Conservation (phyloP, 2,113 vertebrate species). For the Myiagra hebetior region DNA sequence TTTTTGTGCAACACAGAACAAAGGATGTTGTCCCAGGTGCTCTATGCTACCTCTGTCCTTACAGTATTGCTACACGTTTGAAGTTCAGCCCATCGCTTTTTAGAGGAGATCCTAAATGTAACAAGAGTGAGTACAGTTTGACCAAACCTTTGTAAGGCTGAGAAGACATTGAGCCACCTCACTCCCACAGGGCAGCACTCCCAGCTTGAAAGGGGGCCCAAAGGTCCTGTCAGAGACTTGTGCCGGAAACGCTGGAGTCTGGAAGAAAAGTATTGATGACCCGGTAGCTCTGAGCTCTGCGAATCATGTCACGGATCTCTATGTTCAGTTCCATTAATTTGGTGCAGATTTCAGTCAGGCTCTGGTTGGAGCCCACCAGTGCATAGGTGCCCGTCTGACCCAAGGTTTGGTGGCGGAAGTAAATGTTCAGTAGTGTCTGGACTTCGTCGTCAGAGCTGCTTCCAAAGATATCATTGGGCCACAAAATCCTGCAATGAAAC, state of each 20-base stretch:
- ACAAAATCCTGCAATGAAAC: constrained; percentile 80
- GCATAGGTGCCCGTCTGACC: constrained; percentile 95
- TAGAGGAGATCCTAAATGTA: constrained; percentile 80
- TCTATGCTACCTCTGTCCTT: constrained; percentile 70
- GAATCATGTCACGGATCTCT: constrained; percentile 92
- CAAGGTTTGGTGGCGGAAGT: constrained; percentile 94
- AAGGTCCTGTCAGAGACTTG: constrained; percentile 89
- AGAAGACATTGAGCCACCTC: constrained; percentile 74
- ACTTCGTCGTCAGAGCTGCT: constrained; percentile 89
- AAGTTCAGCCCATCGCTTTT: constrained; percentile 75
- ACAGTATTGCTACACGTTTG: constrained; percentile 82
- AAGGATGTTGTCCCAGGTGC: constrained; percentile 42
- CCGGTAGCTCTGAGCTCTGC: constrained; percentile 85
- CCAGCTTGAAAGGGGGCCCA: constrained; percentile 72
- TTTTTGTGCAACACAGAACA: constrained; percentile 79
- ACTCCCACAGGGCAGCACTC: constrained; percentile 80
- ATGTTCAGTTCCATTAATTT: constrained; percentile 92
- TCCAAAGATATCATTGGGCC: constrained; percentile 96
- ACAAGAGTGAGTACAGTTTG: constrained; percentile 80
- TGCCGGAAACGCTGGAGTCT: constrained; percentile 87
- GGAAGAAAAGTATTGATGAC: constrained; percentile 88
- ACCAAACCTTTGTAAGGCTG: constrained; percentile 85
- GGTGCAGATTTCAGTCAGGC: constrained; percentile 88
- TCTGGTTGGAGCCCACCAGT: constrained; percentile 92
- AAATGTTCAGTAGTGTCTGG: constrained; percentile 94